Evolutionary conservation across 1,140 invertebrate species (phyloP), one percentile per base, ranked within the genome.

Genomic region (Rhizoglyphus robini): DNA sequence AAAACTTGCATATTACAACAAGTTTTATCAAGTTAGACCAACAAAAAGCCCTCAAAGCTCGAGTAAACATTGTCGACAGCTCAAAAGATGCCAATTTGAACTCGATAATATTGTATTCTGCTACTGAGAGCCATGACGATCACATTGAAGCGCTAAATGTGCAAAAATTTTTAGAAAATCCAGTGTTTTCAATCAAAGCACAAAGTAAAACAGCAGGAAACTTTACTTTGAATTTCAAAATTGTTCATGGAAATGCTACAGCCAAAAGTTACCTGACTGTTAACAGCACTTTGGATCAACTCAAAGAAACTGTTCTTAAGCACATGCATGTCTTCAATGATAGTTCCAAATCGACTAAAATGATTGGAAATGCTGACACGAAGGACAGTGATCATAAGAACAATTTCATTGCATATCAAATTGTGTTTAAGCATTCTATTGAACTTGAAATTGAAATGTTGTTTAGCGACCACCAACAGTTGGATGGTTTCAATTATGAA

Each of bases 11-110:
- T 32, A 74, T 98, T 2, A 83, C 81, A 68, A 96, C 93, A 0
- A 86, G 87, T 2, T 98, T 95, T 78, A 82, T 98, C 0, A 96
- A 96, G 76, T 91, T 90, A 3, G 90, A 91, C 0, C 91, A 96
- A n/a, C n/a, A n/a, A 72, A 34, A 68, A 32, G 34, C 15, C 18
- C 98, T 93, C 92, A 90, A 90, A 1, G 86, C 87, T 0, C 81
- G 87, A 69, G 86, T 97, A 49, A 32, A n/a, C n/a, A 65, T 46
- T 0, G 41, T 38, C 8, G 32, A 60, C 18, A 54, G 1, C 20
- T 66, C 48, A 63, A 54, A 60, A 25, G 41, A 18, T 68, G 66
- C 27, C 66, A 66, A 15, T 72, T 79, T 4, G n/a, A 60, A 60
- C 27, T 81, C 80, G 15, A 67, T 81, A 29, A 73, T 81, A 68